Base-by-base conservation (phyloP, 1,140 invertebrate genomes). In the Hypothenemus hampei region DNA sequence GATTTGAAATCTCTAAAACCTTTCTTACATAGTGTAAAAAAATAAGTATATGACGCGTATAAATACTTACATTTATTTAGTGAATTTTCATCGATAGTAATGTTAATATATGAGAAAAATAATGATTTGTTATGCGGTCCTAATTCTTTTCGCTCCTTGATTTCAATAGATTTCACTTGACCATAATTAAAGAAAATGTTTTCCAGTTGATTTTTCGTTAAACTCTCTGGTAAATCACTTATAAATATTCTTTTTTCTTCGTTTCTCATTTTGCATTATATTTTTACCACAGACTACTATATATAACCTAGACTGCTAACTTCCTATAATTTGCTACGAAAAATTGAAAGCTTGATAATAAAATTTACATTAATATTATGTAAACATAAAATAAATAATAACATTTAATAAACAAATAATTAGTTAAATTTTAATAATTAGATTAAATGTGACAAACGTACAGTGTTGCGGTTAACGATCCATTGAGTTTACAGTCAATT, bases 41-140 rank as follows among this genome's bases (percentile, higher is more conserved):
- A 15, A 43, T 23, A 11, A 13, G 13, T 31, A 11, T 11, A 31
- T 31, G 1, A 31, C 10, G 1, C 26, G 26, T 13, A 8, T 3
- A 3, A 31, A 29, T 48, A 45, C 65, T 65, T 61, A 72, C 71
- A 73, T 29, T 62, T 44, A 45, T 70, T 60, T 46, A 73, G 48
- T 15, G 56, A 50, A 43, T 21, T 51, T 33, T 66, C 61, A 19
- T 63, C 60, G 20, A 59, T 69, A 11, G 49, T 33, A 24, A 72
- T 36, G 57, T 61, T 68, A 33, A 72, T 36, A 57, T 69, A 73
- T 13, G 69, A 70, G 65, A 69, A 72, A 39, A 58, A 57, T 41
- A 49, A 46, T 0, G 65, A 63, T 11, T 41, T 36, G 57, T 66
- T 63, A 29, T 60, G 57, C 2, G 26, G 44, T 1, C 46, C 52